Evolutionary conservation across 1,140 invertebrate genomes (phyloP).

Genomic region (Harlomillsia oculata): DNA sequence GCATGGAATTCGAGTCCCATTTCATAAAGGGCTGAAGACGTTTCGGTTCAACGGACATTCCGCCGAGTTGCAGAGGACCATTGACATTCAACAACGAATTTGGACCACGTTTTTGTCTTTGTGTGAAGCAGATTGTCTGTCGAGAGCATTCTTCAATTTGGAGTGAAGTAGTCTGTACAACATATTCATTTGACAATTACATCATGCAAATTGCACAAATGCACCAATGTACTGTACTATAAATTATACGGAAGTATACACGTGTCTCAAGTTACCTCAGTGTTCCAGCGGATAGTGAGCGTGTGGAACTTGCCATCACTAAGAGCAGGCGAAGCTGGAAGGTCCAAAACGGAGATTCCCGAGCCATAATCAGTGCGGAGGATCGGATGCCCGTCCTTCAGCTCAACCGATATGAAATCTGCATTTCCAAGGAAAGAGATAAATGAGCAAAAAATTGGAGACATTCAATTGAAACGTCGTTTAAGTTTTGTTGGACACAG

Average conservation of each 20-base stretch:
- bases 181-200: not conserved
- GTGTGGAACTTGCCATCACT: constrained; percentile 67
- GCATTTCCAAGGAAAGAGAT: constrained; percentile 23
- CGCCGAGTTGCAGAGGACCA: constrained; percentile 76
- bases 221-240: not conserved
- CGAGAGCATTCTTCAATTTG: constrained; percentile 30
- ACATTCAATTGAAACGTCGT: no score
- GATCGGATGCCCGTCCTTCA: constrained; percentile 71
- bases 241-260: not conserved
- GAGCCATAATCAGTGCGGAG: constrained; percentile 83
- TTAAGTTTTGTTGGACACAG: no score
- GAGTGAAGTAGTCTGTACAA: constrained; percentile 29
- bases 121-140: constrained; percentile 20
- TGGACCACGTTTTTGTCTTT: constrained; percentile 53
- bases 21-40: constrained; percentile 46
- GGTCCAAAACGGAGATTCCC: constrained; percentile 60
- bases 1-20: constrained; percentile 57
- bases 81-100: constrained; percentile 74
- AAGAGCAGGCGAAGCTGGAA: constrained; percentile 59
- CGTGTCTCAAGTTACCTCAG: constrained; percentile 44
- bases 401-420: constrained; percentile 86
- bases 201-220: not conserved
- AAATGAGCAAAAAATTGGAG: no score
- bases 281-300: constrained; percentile 66
- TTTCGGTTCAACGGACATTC: constrained; percentile 54